Evolutionary conservation across 1,140 invertebrate genomes (phyloP).

Genomic region (Brachionus paranguensis): DNA sequence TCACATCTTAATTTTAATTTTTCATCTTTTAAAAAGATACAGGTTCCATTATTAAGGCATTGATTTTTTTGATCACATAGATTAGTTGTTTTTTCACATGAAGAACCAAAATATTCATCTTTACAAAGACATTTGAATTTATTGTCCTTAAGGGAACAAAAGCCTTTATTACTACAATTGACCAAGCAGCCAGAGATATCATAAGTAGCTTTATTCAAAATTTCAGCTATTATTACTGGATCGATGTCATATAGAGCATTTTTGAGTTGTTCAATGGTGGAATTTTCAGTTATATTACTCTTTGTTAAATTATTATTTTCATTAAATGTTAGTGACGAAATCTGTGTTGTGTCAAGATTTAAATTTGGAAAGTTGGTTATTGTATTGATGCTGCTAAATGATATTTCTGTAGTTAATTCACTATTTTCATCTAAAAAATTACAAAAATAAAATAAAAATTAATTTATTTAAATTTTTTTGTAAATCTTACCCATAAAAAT

Average conservation of each 20-base stretch:
- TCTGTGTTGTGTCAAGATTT: too few relatives aligned
- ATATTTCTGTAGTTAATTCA: too few relatives aligned
- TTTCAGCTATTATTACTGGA: background rate
- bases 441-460: too few relatives aligned
- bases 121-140: background rate
- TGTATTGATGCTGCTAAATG: too few relatives aligned
- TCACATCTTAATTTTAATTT: background rate
- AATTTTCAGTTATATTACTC: background rate
- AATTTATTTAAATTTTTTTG: too few relatives aligned
- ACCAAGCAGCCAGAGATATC: slow-evolving; percentile 8
- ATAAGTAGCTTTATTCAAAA: background rate
- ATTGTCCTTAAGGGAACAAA: background rate
- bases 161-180: background rate
- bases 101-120: background rate
- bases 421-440: too few relatives aligned
- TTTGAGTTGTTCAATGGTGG: background rate
- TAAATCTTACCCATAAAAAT: too few relatives aligned
- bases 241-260: background rate
- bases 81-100: background rate
- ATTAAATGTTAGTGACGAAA: too few relatives aligned
- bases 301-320: background rate
- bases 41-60: slow-evolving; percentile 4
- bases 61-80: background rate
- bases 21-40: background rate
- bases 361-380: too few relatives aligned